Evolutionary conservation across 1,140 invertebrate genomes (phyloP).

Genomic region (Calliopsis andreniformis): DNA sequence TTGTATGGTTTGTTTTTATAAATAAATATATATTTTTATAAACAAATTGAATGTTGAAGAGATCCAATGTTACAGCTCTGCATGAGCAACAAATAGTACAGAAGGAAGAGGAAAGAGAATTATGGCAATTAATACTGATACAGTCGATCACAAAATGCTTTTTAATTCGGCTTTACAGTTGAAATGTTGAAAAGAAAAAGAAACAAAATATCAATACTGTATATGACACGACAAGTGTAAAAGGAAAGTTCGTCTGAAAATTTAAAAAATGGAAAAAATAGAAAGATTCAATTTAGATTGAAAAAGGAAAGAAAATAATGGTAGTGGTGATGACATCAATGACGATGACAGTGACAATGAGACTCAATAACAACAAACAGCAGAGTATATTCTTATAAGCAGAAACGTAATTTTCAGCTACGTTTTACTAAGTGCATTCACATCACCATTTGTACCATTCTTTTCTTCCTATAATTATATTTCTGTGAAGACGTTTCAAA

Average conservation of each 20-base stretch:
- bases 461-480: not conserved
- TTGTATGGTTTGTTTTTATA: too few species aligned
- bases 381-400: slow-evolving; percentile 27
- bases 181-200: not conserved
- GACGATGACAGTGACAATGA: not conserved
- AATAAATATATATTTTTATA: too few species aligned
- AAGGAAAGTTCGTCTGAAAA: not conserved
- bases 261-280: slow-evolving; percentile 9
- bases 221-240: not conserved
- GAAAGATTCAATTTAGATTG: not conserved
- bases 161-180: slow-evolving; percentile 7
- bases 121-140: not conserved
- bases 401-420: slow-evolving; percentile 25
- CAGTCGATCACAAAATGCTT: not conserved
- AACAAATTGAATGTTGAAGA: not conserved
- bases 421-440: slow-evolving; percentile 3
- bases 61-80: not conserved
- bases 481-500: not conserved
- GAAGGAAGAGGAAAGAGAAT: not conserved
- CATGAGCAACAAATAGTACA: not conserved
- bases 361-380: slow-evolving; percentile 27
- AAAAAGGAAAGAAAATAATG: slow-evolving; percentile 1
- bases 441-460: slow-evolving; percentile 35
- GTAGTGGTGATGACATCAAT: slow-evolving; percentile 14
- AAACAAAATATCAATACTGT: slow-evolving; percentile 18